These are phyloP conservation scores for Megaceryle torquata DNA, from an alignment of 2,113 vertebrate species.

Conservation along the genomic window DNA sequence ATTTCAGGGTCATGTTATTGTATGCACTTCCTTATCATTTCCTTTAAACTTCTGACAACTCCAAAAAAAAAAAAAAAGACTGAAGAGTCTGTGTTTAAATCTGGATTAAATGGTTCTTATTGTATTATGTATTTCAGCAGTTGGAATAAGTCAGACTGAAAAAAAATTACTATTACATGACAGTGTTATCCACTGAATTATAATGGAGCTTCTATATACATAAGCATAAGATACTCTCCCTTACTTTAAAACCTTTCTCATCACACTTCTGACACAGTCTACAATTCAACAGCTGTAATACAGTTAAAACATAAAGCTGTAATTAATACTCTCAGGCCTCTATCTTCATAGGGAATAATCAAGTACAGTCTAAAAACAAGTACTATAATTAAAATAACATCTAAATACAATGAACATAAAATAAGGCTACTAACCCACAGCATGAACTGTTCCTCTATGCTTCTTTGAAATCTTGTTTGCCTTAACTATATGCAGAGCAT, in stretches of 20 bases:
- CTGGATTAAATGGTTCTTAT: background rate
- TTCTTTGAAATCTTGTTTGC: conserved; percentile 79
- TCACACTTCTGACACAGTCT: background rate
- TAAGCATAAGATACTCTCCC: background rate
- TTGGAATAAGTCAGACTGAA: background rate
- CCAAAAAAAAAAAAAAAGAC: background rate
- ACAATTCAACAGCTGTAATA: background rate
- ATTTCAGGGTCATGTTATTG: background rate
- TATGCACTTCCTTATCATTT: background rate
- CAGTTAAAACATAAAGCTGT: background rate
- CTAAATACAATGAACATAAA: background rate
- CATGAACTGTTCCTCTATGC: conserved; percentile 77
- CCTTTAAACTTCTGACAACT: background rate
- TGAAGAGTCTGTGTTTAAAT: background rate
- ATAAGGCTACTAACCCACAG: conserved; percentile 75
- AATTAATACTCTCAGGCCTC: background rate
- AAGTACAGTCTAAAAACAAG: background rate
- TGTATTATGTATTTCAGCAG: background rate
- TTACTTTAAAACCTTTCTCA: background rate
- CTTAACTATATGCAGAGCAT: conserved; percentile 73
- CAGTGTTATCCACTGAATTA: background rate
- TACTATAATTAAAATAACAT: background rate
- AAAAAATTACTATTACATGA: background rate
- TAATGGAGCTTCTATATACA: background rate
- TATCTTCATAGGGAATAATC: background rate